These are phyloP conservation scores for Halcyon badia DNA, from an alignment of 2,797 vertebrate genomes.

Conservation along the genomic window DNA sequence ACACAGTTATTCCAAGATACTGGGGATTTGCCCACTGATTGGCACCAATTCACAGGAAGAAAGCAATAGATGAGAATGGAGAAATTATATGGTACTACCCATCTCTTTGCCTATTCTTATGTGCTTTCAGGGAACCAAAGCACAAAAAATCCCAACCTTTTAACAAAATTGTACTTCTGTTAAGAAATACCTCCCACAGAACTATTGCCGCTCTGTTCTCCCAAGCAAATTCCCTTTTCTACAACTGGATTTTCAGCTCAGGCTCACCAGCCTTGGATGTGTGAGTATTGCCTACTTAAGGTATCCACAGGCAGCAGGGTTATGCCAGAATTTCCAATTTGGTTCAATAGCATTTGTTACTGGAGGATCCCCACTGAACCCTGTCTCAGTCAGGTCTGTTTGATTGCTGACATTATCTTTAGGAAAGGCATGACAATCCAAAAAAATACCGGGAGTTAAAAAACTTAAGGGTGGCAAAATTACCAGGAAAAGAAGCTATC, in stretches of 20 bases:
- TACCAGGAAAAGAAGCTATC: neutral
- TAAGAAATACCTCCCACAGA: neutral
- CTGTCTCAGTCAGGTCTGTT: neutral
- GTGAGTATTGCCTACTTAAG: neutral
- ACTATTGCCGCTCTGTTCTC: neutral
- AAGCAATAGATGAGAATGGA: neutral
- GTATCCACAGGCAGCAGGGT: rapidly evolving
- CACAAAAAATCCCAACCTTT: neutral
- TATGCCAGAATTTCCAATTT: neutral
- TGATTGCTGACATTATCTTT: neutral
- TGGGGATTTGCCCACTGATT: neutral
- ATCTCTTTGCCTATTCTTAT: neutral
- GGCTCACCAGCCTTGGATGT: neutral
- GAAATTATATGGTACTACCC: neutral
- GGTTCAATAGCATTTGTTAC: neutral
- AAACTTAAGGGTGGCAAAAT: rapidly evolving
- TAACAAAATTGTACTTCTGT: neutral
- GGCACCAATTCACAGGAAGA: neutral
- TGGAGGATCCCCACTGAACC: neutral
- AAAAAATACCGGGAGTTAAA: neutral
- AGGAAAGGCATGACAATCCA: neutral
- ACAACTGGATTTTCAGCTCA: neutral
- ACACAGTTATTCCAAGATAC: neutral
- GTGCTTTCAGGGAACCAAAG: neutral
- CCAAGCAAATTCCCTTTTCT: neutral